phyloP scores from a whole-genome alignment of 2,797 vertebrate species.

The Acanthiza pusilla region DNA sequence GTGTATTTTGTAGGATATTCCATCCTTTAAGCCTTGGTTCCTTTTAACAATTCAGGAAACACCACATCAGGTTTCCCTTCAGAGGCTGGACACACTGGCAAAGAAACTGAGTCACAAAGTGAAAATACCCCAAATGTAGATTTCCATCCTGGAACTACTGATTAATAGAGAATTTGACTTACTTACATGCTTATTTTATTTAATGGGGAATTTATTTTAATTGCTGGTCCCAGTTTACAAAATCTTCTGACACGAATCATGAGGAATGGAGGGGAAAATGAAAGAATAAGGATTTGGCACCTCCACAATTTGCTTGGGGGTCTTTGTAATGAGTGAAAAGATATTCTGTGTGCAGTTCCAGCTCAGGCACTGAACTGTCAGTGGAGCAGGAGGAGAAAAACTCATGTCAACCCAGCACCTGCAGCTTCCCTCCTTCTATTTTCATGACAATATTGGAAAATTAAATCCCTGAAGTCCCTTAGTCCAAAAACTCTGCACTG shows the following conservation, averaged over 20 bases:
- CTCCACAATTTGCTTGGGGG: not conserved
- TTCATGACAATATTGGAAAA: not conserved
- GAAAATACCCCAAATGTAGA: not conserved
- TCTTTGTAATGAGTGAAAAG: not conserved
- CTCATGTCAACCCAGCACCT: not conserved
- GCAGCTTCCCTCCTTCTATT: not conserved
- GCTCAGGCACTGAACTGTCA: not conserved
- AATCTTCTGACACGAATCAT: not conserved
- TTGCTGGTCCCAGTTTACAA: not conserved
- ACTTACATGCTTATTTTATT: not conserved
- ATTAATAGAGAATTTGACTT: not conserved
- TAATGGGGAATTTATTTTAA: not conserved
- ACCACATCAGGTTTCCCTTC: not conserved
- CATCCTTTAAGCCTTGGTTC: not conserved
- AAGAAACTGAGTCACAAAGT: not conserved
- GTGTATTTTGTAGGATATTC: not conserved
- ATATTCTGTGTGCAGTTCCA: not conserved
- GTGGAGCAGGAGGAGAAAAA: not conserved
- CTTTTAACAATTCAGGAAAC: not conserved
- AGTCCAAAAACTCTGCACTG: not conserved
- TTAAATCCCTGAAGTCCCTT: not conserved
- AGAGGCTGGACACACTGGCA: not conserved
- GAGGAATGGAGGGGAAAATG: not conserved
- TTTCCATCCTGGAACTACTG: not conserved
- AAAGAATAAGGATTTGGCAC: not conserved